These are phyloP conservation scores for Carettochelys insculpta DNA, from an alignment of 2,113 vertebrate species.

Conservation along the genomic window DNA sequence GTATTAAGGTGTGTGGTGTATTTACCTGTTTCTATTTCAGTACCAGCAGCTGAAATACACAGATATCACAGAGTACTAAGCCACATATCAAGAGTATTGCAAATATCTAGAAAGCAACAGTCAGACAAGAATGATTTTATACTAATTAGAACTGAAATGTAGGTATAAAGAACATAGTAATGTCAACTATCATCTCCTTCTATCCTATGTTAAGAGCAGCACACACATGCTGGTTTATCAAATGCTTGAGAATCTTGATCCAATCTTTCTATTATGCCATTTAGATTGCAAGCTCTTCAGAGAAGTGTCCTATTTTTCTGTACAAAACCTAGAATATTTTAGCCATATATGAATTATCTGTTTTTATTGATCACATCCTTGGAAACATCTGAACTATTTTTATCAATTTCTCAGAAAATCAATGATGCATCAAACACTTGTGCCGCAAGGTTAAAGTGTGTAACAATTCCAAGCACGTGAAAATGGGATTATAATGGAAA, in stretches of 20 bases:
- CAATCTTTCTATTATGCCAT: neutral
- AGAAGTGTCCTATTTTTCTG: neutral
- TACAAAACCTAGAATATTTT: neutral
- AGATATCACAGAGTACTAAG: neutral
- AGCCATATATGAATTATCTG: neutral
- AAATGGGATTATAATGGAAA: neutral
- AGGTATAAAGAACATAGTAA: neutral
- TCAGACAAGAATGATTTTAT: neutral
- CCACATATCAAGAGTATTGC: neutral
- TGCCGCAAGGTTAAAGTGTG: neutral
- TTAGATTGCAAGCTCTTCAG: neutral
- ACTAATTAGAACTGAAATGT: neutral
- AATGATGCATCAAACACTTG: accelerated
- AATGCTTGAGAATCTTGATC: neutral
- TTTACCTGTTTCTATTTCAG: neutral
- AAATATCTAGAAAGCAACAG: neutral
- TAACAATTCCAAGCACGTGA: neutral
- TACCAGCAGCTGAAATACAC: neutral
- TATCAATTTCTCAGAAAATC: neutral
- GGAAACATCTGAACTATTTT: neutral
- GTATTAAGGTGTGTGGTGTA: neutral
- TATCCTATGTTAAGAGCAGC: neutral
- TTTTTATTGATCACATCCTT: accelerated
- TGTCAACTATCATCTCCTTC: neutral
- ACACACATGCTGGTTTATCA: neutral